phyloP scores from a whole-genome alignment of 2,888 invertebrate species.

The Trachelus troglodyta region DNA sequence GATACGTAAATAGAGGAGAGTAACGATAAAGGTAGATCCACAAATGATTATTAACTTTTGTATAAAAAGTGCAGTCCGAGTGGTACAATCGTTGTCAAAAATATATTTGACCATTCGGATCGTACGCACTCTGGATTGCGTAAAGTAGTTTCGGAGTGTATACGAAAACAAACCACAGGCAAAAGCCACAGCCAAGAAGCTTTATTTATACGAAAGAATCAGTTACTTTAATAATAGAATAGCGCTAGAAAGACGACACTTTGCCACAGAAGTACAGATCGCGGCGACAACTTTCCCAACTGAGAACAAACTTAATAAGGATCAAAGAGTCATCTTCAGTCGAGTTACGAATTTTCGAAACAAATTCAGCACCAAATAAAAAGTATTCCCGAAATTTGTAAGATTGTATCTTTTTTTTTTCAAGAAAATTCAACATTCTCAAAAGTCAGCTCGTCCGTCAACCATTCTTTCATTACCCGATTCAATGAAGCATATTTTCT shows the following conservation, averaged over 20 bases:
- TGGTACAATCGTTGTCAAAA: not conserved
- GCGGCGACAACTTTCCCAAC: not conserved
- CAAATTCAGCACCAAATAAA: not conserved
- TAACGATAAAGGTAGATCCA: not conserved
- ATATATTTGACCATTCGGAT: not conserved
- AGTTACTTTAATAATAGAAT: slow-evolving; percentile 29
- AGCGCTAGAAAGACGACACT: not conserved
- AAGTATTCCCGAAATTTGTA: not conserved
- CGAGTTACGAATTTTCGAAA: not conserved
- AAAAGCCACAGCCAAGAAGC: slow-evolving; percentile 13
- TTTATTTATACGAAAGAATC: slow-evolving; percentile 27
- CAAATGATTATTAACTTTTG: not conserved
- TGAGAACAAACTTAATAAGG: not conserved
- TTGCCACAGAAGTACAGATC: not conserved
- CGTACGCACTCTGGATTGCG: not conserved
- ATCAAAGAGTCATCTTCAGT: not conserved
- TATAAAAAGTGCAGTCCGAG: not conserved
- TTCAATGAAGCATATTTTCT: not conserved
- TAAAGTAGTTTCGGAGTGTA: not conserved
- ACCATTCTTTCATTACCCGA: not conserved
- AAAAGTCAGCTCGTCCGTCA: not conserved
- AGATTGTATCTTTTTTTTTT: not conserved
- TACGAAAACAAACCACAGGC: not conserved
- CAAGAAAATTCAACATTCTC: too few species aligned
- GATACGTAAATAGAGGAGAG: too few species aligned